Percentiles rank a stretch among this genome's conserved stretches.
phyloP scores from a whole-genome alignment of 1,140 invertebrate genomes.

The Drosophila repletoides region DNA sequence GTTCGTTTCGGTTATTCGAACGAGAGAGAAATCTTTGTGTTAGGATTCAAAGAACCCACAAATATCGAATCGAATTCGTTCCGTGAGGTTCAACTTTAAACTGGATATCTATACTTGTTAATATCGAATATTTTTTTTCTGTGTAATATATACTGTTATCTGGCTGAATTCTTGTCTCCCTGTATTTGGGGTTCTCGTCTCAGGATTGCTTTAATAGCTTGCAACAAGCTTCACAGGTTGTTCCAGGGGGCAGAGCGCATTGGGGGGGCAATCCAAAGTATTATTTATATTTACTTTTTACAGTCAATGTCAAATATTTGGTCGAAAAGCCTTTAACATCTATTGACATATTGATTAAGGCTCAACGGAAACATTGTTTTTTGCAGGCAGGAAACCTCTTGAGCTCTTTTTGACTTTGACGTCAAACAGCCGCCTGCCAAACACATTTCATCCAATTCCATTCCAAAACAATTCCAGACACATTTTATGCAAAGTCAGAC shows the following conservation, averaged over 20 bases:
- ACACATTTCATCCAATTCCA: conserved; percentile 25
- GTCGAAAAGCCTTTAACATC: conserved; percentile 34
- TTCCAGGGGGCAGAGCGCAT: not conserved
- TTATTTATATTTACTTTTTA: conserved; percentile 64
- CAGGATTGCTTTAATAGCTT: not conserved
- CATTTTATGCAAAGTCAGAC: conserved; percentile 71
- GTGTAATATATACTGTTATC: conserved; percentile 15
- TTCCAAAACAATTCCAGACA: conserved; percentile 32
- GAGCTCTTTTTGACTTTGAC: conserved; percentile 18
- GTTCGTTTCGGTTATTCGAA: no score
- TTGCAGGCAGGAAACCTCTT: conserved; percentile 43
- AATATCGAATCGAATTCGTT: no score
- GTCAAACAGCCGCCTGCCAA: conserved; percentile 17
- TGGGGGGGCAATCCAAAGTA: conserved; percentile 41
- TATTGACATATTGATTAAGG: conserved; percentile 66
- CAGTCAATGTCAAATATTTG: conserved; percentile 66
- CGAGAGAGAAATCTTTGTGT: no score
- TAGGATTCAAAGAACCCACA: no score
- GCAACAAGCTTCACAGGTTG: conserved; percentile 46
- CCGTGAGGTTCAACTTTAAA: no score
- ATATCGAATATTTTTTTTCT: no score
- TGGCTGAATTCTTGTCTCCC: no score
- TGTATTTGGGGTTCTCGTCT: no score
- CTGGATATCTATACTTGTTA: no score
- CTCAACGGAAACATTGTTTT: conserved; percentile 55